Conservation (phyloP, 2,797 vertebrate species). For the Yasuhikotakia modesta region DNA sequence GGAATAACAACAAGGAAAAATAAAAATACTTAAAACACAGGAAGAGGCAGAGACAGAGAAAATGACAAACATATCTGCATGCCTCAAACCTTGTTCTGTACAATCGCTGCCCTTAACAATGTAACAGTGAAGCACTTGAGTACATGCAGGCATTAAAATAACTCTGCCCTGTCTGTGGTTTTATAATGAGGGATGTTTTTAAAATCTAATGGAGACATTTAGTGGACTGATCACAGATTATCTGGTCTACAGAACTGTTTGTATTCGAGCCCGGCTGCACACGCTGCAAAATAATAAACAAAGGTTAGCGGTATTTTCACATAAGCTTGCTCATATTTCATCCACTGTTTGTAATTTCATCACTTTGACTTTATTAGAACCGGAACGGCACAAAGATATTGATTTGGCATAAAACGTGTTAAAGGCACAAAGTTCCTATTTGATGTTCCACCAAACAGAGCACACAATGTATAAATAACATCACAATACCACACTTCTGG, state of each 20-base stretch:
- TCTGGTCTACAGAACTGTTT: not conserved
- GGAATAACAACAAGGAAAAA: not conserved
- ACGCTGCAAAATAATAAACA: conserved; percentile 28
- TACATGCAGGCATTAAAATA: conserved; percentile 35
- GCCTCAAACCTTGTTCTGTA: not conserved
- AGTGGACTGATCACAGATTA: conserved; percentile 15
- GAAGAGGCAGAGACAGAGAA: conserved; percentile 1
- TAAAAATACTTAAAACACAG: conserved; percentile 1
- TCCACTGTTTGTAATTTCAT: conserved; percentile 6
- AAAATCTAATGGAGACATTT: conserved; percentile 53
- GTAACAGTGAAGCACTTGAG: conserved; percentile 28
- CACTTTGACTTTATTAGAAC: not conserved
- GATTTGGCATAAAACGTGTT: no score
- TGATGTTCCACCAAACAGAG: no score
- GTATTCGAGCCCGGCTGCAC: not conserved
- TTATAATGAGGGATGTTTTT: conserved; percentile 50
- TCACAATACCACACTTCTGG: no score
- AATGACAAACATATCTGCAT: not conserved
- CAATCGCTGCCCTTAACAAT: conserved; percentile 3
- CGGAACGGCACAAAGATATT: no score
- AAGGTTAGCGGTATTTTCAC: conserved; percentile 17
- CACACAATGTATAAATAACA: no score
- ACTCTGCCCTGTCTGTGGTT: conserved; percentile 43
- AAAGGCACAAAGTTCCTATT: not conserved
- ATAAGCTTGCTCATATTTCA: not conserved